Evolutionary conservation across 2,113 vertebrate species (phyloP).

Genomic region (Spizaetus ornatus): DNA sequence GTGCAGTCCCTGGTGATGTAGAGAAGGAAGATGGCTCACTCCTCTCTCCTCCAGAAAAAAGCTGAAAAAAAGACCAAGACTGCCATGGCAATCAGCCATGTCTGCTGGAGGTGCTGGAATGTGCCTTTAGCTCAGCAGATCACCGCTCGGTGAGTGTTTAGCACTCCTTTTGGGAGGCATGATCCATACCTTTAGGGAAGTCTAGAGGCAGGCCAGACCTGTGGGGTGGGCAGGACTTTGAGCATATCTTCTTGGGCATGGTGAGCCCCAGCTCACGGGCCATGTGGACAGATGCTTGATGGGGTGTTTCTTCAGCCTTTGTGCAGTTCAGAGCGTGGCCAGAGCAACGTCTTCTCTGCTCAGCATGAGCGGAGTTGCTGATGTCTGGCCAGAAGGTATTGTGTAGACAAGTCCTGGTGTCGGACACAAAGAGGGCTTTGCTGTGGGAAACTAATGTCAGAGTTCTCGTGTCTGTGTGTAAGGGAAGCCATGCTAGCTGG

Average conservation of each 20-base stretch:
- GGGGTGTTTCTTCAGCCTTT: background rate
- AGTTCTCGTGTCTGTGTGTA: background rate
- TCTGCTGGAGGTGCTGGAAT: background rate
- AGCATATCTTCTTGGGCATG: background rate
- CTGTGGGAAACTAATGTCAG: background rate
- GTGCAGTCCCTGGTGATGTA: background rate
- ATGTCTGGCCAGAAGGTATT: background rate
- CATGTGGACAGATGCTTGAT: background rate
- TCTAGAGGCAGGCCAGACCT: background rate
- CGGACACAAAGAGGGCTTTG: background rate
- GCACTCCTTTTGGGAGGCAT: background rate
- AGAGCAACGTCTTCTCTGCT: background rate
- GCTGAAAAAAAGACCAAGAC: background rate
- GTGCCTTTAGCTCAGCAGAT: background rate
- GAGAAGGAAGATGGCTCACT: background rate
- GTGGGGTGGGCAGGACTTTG: background rate
- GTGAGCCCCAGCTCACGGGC: background rate
- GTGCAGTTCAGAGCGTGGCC: background rate
- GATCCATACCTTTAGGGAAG: background rate
- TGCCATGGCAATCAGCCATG: background rate
- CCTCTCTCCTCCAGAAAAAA: background rate
- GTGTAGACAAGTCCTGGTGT: background rate
- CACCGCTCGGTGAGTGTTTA: rapidly evolving
- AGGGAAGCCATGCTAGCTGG: background rate
- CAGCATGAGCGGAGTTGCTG: background rate